Conservation (phyloP, 2,888 invertebrate species). For the Ceriagrion tenellum region DNA sequence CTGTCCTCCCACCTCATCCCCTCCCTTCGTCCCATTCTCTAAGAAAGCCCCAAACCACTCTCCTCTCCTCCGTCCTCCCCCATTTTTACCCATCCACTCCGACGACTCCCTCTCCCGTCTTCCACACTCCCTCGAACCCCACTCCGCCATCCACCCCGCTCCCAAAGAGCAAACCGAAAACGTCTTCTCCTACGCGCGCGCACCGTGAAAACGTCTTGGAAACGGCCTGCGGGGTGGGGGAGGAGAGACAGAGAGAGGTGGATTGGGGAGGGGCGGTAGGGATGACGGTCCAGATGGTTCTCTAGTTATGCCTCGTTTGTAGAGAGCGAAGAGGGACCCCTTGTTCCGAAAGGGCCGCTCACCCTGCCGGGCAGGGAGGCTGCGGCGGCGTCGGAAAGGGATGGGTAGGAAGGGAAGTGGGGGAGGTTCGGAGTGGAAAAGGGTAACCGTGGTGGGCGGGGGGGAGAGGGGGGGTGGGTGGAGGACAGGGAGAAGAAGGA, state of each 20-base stretch:
- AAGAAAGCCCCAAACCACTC: too few relatives aligned
- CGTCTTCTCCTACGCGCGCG: not conserved
- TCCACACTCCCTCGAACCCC: not conserved
- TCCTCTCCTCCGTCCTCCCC: not conserved
- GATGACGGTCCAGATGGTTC: conserved; percentile 54
- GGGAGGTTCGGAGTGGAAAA: not conserved
- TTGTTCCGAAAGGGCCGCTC: conserved; percentile 25
- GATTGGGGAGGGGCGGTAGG: not conserved
- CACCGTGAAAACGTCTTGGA: conserved; percentile 28
- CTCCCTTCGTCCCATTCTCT: not conserved
- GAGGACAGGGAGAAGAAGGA: not conserved
- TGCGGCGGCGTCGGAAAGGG: not conserved
- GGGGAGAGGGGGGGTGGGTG: not conserved
- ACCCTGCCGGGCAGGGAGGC: not conserved
- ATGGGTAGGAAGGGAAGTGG: not conserved
- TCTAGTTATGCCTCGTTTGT: conserved; percentile 65
- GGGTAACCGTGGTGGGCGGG: not conserved
- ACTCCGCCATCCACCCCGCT: not conserved
- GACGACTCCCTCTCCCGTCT: not conserved
- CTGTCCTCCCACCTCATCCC: not conserved
- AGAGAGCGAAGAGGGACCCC: conserved; percentile 49
- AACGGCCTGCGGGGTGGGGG: too few relatives aligned
- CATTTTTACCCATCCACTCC: not conserved
- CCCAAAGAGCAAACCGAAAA: not conserved
- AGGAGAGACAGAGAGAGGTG: too few relatives aligned